Conservation (phyloP, 1,140 invertebrate genomes). For the Scaptomyza montana region DNA sequence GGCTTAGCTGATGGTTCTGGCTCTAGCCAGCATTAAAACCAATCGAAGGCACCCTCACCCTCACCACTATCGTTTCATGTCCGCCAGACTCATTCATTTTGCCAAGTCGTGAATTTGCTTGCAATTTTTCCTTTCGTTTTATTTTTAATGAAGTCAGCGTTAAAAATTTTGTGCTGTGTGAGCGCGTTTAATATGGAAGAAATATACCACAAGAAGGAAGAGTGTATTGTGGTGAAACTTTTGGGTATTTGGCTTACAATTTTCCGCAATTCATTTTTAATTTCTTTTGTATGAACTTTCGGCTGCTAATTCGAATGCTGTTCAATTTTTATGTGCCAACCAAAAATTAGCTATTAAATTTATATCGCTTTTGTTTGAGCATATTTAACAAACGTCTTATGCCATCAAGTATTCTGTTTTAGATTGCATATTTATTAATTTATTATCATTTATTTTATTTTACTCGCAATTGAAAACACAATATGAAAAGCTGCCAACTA, state of each 20-base stretch:
- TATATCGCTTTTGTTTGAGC: neutral
- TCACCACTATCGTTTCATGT: conserved; percentile 10
- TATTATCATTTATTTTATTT: too few relatives aligned
- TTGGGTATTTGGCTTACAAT: conserved; percentile 37
- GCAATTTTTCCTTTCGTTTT: conserved; percentile 55
- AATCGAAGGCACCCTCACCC: conserved; percentile 60
- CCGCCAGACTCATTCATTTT: conserved; percentile 74
- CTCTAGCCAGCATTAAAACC: conserved; percentile 65
- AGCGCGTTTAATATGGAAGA: conserved; percentile 31
- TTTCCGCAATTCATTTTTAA: conserved; percentile 69
- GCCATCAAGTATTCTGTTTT: neutral
- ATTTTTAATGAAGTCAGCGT: conserved; percentile 75
- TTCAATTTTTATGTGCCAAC: neutral
- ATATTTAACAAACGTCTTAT: neutral
- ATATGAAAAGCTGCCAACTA: too few relatives aligned
- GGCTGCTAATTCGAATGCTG: conserved; percentile 28
- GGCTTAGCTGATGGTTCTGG: conserved; percentile 68
- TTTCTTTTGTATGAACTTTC: conserved; percentile 48
- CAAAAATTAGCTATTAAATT: conserved; percentile 14
- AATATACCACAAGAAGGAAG: neutral
- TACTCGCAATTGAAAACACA: too few relatives aligned
- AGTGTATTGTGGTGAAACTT: conserved; percentile 3
- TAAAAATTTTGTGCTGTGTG: conserved; percentile 66
- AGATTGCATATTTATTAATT: neutral
- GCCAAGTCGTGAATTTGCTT: conserved; percentile 56